phyloP scores from a whole-genome alignment of 2,888 invertebrate species.

The Rhamphomyia laevipes region DNA sequence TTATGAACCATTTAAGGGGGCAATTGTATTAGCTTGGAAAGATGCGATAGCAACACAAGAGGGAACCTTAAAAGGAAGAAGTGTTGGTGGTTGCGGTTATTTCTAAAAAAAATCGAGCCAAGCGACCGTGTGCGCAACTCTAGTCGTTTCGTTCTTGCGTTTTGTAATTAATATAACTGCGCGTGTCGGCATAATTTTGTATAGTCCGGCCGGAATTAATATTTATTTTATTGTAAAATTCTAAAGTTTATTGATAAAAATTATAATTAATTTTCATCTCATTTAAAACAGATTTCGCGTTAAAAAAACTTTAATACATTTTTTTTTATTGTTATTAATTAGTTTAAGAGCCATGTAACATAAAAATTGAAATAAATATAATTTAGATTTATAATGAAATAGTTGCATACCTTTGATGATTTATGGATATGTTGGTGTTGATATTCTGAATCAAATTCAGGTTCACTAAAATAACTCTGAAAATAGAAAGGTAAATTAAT shows the following conservation, averaged over 20 bases:
- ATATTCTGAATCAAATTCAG: slow-evolving; percentile 88
- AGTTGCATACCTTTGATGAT: slow-evolving; percentile 65
- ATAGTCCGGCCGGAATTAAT: too few relatives aligned
- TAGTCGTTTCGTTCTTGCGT: background rate
- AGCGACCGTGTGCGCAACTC: background rate
- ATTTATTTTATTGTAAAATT: too few relatives aligned
- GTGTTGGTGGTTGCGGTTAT: slow-evolving; percentile 34
- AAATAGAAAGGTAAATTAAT: slow-evolving; percentile 7
- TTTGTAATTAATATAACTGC: too few relatives aligned
- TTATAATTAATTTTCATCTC: too few relatives aligned
- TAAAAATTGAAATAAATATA: background rate
- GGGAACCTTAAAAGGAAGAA: slow-evolving; percentile 31
- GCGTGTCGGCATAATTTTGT: too few relatives aligned
- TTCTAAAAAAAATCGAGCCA: slow-evolving; percentile 22
- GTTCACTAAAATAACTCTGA: slow-evolving; percentile 84
- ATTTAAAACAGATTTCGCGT: too few relatives aligned
- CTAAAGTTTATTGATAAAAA: too few relatives aligned
- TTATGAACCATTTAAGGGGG: slow-evolving; percentile 68
- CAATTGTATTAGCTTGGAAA: slow-evolving; percentile 67
- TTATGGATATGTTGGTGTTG: slow-evolving; percentile 90
- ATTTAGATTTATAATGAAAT: background rate
- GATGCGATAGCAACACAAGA: slow-evolving; percentile 33
- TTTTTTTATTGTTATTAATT: too few relatives aligned
- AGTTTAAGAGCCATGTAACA: background rate
- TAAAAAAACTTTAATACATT: too few relatives aligned